Evolutionary conservation across 1,140 invertebrate genomes (phyloP).

Genomic region (Babylonia areolata): DNA sequence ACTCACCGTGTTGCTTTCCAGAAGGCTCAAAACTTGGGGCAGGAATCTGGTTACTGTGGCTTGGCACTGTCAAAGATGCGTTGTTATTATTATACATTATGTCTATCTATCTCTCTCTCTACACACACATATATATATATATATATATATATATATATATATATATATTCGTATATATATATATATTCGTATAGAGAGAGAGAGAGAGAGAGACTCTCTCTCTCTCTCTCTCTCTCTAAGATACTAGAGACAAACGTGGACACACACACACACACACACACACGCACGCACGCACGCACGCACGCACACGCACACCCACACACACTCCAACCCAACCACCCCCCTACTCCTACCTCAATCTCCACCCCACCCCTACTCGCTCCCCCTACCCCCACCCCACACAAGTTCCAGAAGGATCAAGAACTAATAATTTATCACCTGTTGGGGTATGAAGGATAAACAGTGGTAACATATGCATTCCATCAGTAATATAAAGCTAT

Average conservation of each 20-base stretch:
- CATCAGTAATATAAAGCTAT: too few species aligned
- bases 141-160: neutral
- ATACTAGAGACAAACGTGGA: neutral
- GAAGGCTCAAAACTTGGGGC: neutral
- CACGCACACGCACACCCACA: neutral
- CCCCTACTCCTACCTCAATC: too few species aligned
- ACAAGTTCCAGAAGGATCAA: too few species aligned
- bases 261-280: neutral
- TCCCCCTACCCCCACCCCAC: too few species aligned
- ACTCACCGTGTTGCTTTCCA: constrained; percentile 27
- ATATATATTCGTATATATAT: neutral
- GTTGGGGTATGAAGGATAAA: too few species aligned
- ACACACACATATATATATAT: neutral
- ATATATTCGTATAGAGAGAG: neutral
- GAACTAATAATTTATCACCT: too few species aligned
- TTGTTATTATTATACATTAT: neutral
- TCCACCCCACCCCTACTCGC: too few species aligned
- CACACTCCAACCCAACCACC: neutral
- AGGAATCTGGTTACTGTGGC: neutral
- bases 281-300: neutral
- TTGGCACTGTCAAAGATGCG: constrained; percentile 23
- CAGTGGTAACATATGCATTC: too few species aligned
- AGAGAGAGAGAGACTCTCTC: neutral
- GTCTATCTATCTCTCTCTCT: neutral
- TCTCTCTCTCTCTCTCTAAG: neutral